Evolutionary conservation across 2,113 vertebrate genomes (phyloP).

Genomic region (Passerina amoena): DNA sequence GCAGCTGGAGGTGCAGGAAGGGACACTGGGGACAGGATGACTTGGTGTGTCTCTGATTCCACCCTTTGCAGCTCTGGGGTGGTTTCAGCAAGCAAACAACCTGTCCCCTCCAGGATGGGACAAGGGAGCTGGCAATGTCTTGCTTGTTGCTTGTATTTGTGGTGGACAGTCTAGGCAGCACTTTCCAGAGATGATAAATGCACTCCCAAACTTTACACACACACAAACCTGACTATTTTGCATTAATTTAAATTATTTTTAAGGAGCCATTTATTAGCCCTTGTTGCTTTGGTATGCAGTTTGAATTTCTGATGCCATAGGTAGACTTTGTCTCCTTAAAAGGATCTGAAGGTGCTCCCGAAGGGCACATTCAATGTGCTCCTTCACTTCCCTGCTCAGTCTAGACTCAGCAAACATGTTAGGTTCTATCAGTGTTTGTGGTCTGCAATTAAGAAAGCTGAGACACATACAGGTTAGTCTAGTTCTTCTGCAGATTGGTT

Average conservation of each 20-base stretch:
- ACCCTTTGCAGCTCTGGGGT: neutral
- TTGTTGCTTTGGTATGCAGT: neutral
- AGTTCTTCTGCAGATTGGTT: neutral
- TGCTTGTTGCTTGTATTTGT: neutral
- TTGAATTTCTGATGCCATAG: neutral
- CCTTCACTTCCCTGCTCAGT: slow-evolving; percentile 9
- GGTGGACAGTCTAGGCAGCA: neutral
- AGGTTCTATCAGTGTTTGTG: neutral
- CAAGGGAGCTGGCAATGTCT: neutral
- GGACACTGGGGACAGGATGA: neutral
- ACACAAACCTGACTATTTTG: neutral
- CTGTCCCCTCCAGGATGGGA: neutral
- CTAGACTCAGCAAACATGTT: slow-evolving; percentile 32
- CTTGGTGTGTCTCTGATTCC: too few relatives aligned
- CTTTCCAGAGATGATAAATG: neutral
- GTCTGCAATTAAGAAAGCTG: neutral
- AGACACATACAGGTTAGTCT: neutral
- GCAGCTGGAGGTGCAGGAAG: neutral
- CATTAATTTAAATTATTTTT: neutral
- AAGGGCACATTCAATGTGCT: neutral
- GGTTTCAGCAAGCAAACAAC: neutral
- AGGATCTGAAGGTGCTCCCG: neutral
- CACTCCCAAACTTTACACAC: neutral
- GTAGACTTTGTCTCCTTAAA: neutral
- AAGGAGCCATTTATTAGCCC: neutral